Conservation (phyloP, 2,113 vertebrate species). For the Leucosticte australis region DNA sequence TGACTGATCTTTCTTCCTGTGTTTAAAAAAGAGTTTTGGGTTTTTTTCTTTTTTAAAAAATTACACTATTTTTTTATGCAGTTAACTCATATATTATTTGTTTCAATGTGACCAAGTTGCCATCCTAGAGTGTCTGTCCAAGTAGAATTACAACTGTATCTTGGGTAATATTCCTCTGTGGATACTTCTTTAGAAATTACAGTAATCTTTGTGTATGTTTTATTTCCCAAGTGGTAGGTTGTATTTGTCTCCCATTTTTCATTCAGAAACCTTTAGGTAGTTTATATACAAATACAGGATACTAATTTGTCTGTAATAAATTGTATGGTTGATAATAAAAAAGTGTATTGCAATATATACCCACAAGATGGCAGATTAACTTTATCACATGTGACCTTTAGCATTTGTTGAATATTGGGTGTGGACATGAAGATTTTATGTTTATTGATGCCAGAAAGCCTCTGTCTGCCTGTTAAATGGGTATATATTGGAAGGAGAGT, state of each 20-base stretch:
- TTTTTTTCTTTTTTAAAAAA: background rate
- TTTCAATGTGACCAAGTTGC: background rate
- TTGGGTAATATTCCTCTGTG: background rate
- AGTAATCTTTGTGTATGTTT: background rate
- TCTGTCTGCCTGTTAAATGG: background rate
- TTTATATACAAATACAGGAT: background rate
- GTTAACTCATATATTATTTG: background rate
- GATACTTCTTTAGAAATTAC: background rate
- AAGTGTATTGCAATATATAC: background rate
- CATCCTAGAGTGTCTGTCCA: background rate
- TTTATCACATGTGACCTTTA: background rate
- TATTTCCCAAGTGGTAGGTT: background rate
- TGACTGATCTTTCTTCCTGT: background rate
- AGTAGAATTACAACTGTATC: background rate
- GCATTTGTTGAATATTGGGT: background rate
- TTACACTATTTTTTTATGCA: background rate
- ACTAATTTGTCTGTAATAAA: background rate
- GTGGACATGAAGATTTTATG: background rate
- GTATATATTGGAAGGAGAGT: background rate
- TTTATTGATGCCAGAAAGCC: background rate
- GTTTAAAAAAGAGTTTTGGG: background rate
- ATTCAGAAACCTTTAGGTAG: background rate
- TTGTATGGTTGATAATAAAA: background rate
- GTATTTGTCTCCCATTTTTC: background rate
- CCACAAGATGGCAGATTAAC: slow-evolving; percentile 64